Conservation (phyloP, 2,797 vertebrate species). For the Chloroceryle inda region DNA sequence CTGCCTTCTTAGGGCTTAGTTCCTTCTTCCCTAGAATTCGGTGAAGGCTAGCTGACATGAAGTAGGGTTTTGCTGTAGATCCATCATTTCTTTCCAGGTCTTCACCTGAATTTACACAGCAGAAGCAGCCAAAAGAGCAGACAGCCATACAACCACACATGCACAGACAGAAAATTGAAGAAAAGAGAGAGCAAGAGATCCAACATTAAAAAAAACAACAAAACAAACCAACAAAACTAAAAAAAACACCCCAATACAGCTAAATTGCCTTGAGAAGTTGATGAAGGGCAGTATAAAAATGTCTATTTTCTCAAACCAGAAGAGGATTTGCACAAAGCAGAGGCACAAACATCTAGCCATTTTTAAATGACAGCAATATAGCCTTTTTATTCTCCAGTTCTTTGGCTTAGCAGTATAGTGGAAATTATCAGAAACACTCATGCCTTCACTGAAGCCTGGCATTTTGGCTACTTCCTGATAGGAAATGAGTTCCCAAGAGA, state of each 20-base stretch:
- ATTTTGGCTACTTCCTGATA: not conserved
- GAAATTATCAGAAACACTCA: not conserved
- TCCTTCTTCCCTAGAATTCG: constrained; percentile 91
- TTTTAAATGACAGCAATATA: not conserved
- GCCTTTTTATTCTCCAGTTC: not conserved
- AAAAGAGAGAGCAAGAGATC: constrained; percentile 60
- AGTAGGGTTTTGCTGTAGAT: constrained; percentile 93
- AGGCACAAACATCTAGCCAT: not conserved
- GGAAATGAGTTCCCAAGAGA: not conserved
- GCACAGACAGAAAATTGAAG: constrained; percentile 27
- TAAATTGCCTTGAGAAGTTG: not conserved
- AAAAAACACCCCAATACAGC: not conserved
- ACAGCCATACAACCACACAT: not conserved
- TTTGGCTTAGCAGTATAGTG: not conserved
- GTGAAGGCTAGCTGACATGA: constrained; percentile 93
- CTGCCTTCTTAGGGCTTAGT: constrained; percentile 81
- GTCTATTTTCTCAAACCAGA: not conserved
- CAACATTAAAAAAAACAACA: constrained; percentile 32
- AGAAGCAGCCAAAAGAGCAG: constrained; percentile 54
- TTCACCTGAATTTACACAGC: constrained; percentile 87
- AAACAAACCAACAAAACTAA: not conserved
- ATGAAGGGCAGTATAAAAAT: not conserved
- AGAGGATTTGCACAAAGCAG: not conserved
- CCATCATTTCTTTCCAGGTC: constrained; percentile 97
- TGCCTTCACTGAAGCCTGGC: not conserved